Evolutionary conservation across 2,113 vertebrate species (phyloP), one percentile per base, ranked within the genome.

Genomic region (Gambusia affinis): DNA sequence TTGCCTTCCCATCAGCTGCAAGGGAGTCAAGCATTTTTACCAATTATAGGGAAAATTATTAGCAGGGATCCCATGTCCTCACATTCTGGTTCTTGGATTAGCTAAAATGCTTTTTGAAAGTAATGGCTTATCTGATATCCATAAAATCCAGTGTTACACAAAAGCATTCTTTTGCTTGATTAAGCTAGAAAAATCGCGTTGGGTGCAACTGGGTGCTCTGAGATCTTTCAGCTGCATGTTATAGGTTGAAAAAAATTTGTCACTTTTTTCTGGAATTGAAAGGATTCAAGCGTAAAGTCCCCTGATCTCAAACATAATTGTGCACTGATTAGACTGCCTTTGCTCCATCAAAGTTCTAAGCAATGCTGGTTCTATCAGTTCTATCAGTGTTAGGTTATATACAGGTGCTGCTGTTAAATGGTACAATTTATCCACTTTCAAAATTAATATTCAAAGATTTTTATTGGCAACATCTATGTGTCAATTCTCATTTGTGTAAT

Each of bases 401-500:
- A 17, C 31, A 37, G 33, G 33, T 19, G 19, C 19, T 31, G 8
- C 64, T 35, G 4, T 67, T 17, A 60, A 64, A 76, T 65, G 35
- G 27, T 28, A 65, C 39, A 1, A 28, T 35, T 28, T 37, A 60
- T 60, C 1, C 33, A 29, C 44, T 35, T 7, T 15, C 11, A 24
- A 37, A n/a, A 57, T n/a, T 17, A 27, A 4, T 31, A 57, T 42
- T 14, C 33, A 42, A 22, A 27, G 12, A 0, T 51, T 39, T 73
- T 66, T 14, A 57, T 73, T 63, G 75, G 76, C 76, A 66, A 73
- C 74, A 79, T 79, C 67, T 73, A 29, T 19, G 10, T 60, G 65
- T 63, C 78, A 66, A 83, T 82, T 85, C 27, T 76, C 80, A 64
- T 87, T 51, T 81, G 86, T 72, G 75, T 81, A 67, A 75, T 44